Evolutionary conservation across 2,797 vertebrate species (phyloP).

Genomic region (Lateolabrax maculatus): DNA sequence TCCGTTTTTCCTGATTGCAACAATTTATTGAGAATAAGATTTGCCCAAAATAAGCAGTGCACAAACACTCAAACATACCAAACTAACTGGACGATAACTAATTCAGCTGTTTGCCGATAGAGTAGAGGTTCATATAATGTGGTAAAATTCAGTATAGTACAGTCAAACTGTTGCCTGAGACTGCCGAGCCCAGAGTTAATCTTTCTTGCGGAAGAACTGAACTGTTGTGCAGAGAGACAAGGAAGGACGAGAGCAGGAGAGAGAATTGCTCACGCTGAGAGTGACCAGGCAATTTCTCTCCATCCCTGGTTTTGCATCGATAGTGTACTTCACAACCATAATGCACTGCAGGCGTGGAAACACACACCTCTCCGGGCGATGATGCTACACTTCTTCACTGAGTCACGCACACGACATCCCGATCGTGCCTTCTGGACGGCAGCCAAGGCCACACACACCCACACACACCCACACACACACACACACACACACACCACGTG

Average conservation of each 20-base stretch:
- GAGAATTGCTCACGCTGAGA: constrained; percentile 54
- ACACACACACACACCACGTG: constrained; percentile 28
- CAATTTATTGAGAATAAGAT: background rate
- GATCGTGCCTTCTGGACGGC: constrained; percentile 30
- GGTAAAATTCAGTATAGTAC: background rate
- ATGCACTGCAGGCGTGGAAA: constrained; percentile 53
- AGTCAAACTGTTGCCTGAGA: background rate
- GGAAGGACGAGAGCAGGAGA: constrained; percentile 31
- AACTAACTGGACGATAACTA: background rate
- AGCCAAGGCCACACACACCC: constrained; percentile 15
- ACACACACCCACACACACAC: constrained; percentile 17
- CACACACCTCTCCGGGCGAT: constrained; percentile 45
- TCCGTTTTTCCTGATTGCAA: background rate
- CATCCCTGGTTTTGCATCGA: constrained; percentile 44
- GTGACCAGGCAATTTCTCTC: constrained; percentile 59
- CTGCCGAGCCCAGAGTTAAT: background rate
- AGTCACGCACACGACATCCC: constrained; percentile 53
- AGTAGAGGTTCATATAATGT: background rate
- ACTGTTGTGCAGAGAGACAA: constrained; percentile 23
- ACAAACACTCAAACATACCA: background rate
- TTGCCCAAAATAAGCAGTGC: background rate
- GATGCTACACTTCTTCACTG: constrained; percentile 53
- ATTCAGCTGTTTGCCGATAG: background rate
- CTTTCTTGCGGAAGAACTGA: constrained; percentile 5
- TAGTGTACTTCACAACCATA: constrained; percentile 46